Evolutionary conservation across 2,888 invertebrate genomes (phyloP), one percentile per base, ranked within the genome.

Genomic region (Baronia brevicornis): DNA sequence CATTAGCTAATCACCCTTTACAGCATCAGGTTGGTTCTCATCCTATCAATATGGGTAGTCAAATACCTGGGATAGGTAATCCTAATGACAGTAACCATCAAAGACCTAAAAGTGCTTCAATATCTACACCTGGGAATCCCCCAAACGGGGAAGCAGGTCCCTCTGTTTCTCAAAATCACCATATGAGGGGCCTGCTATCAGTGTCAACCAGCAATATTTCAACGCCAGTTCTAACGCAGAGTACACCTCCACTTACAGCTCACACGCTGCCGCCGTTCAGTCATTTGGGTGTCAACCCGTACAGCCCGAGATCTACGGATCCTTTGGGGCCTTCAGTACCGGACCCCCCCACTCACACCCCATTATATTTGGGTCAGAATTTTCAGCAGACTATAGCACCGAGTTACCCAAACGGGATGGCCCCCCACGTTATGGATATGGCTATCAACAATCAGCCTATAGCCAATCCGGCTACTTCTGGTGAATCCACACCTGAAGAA

Each of bases 101-200:
- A 48, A 65, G 60, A 29, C 61, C 75, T 38, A 82, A 79, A 61
- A 61, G 65, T 51, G 61, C 62, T 45, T 41, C 72, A 63, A 74
- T 84, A 54, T 60, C 82, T 73, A 86, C 77, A 82, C 58, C 88
- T 79, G 74, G 89, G 86, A 92, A 92, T 93, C 91, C 93, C 93
- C 94, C 94, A 94, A 94, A 94, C 94, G 93, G 93, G 93, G 91
- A 92, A 89, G 94, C 94, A 93, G 94, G 94, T 92, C 93, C 91
- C 92, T 93, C 93, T 91, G 91, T 89, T 88, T 89, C 89, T 87
- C 90, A 89, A 91, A 91, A 89, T 87, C 88, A 90, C 86, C 90
- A 87, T 86, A 87, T 92, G 94, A 92, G 94, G 93, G 94, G 93
- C 93, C 93, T 93, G 93, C 93, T 90, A 79, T 87, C 90, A 86